Conservation (phyloP, 2,113 vertebrate species). For the Merops nubicus region DNA sequence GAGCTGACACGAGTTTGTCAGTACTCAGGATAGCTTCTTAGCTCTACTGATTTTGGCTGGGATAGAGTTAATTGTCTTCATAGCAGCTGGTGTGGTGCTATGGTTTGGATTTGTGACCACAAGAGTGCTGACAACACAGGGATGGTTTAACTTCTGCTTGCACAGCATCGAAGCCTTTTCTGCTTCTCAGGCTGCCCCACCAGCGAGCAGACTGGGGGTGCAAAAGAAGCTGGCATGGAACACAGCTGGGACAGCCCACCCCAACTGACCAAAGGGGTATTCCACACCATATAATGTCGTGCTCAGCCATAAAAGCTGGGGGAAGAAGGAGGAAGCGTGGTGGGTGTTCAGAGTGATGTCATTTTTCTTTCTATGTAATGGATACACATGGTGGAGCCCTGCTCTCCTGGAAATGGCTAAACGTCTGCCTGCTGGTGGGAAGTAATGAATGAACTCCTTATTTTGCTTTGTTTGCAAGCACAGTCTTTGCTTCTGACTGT, state of each 20-base stretch:
- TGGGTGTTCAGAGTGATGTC: not conserved
- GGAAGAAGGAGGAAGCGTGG: not conserved
- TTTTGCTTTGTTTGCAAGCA: not conserved
- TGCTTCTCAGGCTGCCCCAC: not conserved
- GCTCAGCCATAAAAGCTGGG: not conserved
- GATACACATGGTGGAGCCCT: fast-evolving
- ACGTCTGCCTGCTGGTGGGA: not conserved
- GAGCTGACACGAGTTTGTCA: not conserved
- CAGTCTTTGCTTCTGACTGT: not conserved
- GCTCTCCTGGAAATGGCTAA: not conserved
- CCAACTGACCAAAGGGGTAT: not conserved
- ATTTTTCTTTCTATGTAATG: not conserved
- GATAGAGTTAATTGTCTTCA: not conserved
- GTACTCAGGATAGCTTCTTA: not conserved
- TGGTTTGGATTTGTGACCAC: not conserved
- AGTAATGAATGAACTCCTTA: not conserved
- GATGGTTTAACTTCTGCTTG: no score
- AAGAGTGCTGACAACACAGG: not conserved
- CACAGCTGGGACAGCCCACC: not conserved
- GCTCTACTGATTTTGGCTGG: not conserved
- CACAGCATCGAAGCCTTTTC: no score
- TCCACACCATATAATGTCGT: not conserved
- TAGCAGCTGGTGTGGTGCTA: fast-evolving
- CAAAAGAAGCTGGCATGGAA: not conserved
- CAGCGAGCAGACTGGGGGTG: not conserved